Evolutionary conservation across 1,140 invertebrate genomes (phyloP).

Genomic region (Drosophila seguyi): DNA sequence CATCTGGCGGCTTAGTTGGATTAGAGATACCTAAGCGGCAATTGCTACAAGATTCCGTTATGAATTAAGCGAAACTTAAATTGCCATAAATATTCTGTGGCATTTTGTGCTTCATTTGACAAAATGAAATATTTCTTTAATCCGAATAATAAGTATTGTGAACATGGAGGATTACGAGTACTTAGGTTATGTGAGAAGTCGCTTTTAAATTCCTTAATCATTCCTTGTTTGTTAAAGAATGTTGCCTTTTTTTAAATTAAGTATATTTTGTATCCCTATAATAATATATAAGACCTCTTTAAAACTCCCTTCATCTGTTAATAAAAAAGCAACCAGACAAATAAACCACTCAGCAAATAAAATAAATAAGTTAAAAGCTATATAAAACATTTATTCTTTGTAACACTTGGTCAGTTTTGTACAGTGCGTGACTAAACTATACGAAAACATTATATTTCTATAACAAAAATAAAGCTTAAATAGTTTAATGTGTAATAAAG

Average conservation of each 20-base stretch:
- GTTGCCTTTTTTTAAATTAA: not conserved
- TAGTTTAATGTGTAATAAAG: not conserved
- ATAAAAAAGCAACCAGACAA: constrained; percentile 17
- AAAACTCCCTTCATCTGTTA: not conserved
- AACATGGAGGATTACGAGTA: not conserved
- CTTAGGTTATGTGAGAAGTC: not conserved
- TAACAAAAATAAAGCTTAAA: too few species aligned
- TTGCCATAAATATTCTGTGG: constrained; percentile 20
- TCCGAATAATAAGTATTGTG: not conserved
- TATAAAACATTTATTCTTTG: constrained; percentile 38
- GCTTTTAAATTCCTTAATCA: not conserved
- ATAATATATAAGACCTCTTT: not conserved
- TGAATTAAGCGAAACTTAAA: constrained; percentile 8
- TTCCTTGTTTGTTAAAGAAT: not conserved
- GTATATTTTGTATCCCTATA: not conserved
- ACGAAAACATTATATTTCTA: not conserved
- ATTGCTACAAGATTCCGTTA: not conserved
- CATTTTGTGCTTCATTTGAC: not conserved
- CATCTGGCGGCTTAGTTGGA: constrained; percentile 31
- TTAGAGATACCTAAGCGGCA: constrained; percentile 11
- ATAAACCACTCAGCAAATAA: constrained; percentile 12
- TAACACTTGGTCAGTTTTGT: constrained; percentile 41
- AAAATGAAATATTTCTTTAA: constrained; percentile 3
- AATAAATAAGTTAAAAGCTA: constrained; percentile 1
- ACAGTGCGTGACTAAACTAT: not conserved